Base-by-base conservation (phyloP, 2,797 vertebrate species). In the Rhabdophis nuchalis region DNA sequence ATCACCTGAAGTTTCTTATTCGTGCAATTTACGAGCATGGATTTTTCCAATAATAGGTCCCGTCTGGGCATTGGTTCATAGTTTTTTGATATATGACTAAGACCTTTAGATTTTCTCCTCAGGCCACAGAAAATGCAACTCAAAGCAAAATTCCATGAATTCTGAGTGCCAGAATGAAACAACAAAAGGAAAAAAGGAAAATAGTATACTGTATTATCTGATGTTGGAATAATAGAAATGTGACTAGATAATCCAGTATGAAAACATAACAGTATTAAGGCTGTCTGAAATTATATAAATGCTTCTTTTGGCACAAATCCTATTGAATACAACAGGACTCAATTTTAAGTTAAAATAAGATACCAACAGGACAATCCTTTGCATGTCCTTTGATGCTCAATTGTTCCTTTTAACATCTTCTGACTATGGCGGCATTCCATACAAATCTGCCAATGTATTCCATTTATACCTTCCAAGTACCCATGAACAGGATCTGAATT, bases 121-220 rank as follows among this genome's bases (percentile, higher is more conserved):
- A 95, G 91, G 46, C 94, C 89, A 93, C 89, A 94, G 93, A 93
- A 92, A 94, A 93, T 90, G 91, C 93, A 96, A 93, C 91, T 95
- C 93, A 94, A 92, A 86, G 91, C 93, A 94, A 90, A 88, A 88
- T 94, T 89, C 94, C 91, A 91, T 93, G 57, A 94, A 94, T 87
- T 93, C 86, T 91, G 92, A 93, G 91, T 94, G 91, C 94, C 95
- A 94, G 89, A 93, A 89, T 93, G n/a, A 88, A 96, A 77, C 72
- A 88, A 77, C 27, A 87, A 57, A 68, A 50, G 91, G 2, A 90
- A 88, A 94, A 61, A 41, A 93, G 95, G 94, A 88, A 86, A 92
- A 91, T 85, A 95, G 94, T 95, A 53, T 96, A 58, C 57, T 25
- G 57, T 25, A 86, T 86, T 68, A 92, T 60, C 93, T 91, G 94